These are phyloP conservation scores for Cheilosia urbana DNA, from an alignment of 2,888 invertebrate species.

Conservation along the genomic window DNA sequence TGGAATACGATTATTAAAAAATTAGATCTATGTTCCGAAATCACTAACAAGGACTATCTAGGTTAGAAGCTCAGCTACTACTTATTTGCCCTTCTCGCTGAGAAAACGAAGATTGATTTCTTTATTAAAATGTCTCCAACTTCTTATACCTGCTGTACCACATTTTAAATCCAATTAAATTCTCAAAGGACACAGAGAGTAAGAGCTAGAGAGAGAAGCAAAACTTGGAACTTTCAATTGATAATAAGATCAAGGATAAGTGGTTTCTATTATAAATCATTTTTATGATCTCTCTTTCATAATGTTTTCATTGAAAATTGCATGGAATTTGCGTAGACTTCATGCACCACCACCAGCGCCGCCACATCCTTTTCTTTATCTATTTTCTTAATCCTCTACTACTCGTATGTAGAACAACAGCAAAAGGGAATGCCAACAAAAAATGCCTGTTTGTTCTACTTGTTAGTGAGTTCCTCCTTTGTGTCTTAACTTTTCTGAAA, in stretches of 20 bases:
- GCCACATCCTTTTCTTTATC: slow-evolving; percentile 10
- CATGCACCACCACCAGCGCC: slow-evolving; percentile 2
- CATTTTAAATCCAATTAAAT: slow-evolving; percentile 8
- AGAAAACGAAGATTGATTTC: too few species aligned
- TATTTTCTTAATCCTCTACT: slow-evolving; percentile 14
- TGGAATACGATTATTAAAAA: too few species aligned
- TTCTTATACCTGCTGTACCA: neutral
- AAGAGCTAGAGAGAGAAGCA: neutral
- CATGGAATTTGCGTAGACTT: slow-evolving; percentile 26
- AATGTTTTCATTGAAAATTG: slow-evolving; percentile 21
- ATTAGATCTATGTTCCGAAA: too few species aligned
- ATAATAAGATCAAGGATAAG: slow-evolving; percentile 51
- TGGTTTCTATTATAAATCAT: slow-evolving; percentile 19
- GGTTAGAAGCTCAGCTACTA: too few species aligned
- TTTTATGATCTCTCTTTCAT: slow-evolving; percentile 4
- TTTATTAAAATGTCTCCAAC: too few species aligned
- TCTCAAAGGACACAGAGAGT: neutral
- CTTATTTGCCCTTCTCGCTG: too few species aligned
- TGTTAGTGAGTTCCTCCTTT: slow-evolving; percentile 38
- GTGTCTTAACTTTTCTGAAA: slow-evolving; percentile 43
- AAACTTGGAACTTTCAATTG: slow-evolving; percentile 20
- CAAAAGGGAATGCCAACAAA: neutral
- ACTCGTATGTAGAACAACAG: slow-evolving; percentile 31
- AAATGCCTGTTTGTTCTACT: slow-evolving; percentile 26
- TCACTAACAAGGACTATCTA: too few species aligned